A percentile compares a stretch with the other conserved stretches of the same genome.
phyloP scores from a whole-genome alignment of 2,888 invertebrate genomes.

The Trisateles emortualis region DNA sequence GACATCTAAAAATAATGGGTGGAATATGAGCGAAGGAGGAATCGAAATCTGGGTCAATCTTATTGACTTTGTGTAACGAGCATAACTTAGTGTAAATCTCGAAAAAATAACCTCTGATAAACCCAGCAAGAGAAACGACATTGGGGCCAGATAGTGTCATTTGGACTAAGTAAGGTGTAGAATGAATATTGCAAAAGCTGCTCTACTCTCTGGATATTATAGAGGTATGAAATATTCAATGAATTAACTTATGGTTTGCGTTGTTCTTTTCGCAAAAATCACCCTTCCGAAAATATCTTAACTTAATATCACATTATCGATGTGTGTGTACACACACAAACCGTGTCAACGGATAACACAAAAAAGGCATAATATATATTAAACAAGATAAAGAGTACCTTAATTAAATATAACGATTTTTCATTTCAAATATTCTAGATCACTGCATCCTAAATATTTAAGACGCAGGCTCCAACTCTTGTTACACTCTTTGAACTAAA shows the following conservation, averaged over 20 bases:
- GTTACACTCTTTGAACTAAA: conserved; percentile 43
- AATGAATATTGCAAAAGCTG: background rate
- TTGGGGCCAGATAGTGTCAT: conserved; percentile 7
- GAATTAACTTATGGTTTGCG: no score
- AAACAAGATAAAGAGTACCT: no score
- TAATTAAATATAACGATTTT: no score
- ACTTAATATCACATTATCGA: no score
- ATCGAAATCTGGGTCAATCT: conserved; percentile 17
- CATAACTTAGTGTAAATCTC: conserved; percentile 13
- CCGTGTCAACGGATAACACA: no score
- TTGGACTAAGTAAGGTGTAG: conserved; percentile 21
- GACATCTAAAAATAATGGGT: no score
- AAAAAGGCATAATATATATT: no score
- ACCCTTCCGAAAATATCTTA: no score
- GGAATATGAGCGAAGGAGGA: no score
- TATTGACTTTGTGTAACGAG: conserved; percentile 1
- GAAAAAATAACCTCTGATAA: conserved; percentile 3
- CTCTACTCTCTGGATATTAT: background rate
- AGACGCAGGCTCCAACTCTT: conserved; percentile 39
- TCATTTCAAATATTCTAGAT: conserved; percentile 10
- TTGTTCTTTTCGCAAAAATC: no score
- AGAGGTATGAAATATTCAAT: no score
- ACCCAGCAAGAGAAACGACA: conserved; percentile 3
- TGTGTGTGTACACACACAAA: no score
- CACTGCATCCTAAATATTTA: conserved; percentile 18